phyloP scores from a whole-genome alignment of 1,140 invertebrate genomes.

The Chionoecetes opilio region DNA sequence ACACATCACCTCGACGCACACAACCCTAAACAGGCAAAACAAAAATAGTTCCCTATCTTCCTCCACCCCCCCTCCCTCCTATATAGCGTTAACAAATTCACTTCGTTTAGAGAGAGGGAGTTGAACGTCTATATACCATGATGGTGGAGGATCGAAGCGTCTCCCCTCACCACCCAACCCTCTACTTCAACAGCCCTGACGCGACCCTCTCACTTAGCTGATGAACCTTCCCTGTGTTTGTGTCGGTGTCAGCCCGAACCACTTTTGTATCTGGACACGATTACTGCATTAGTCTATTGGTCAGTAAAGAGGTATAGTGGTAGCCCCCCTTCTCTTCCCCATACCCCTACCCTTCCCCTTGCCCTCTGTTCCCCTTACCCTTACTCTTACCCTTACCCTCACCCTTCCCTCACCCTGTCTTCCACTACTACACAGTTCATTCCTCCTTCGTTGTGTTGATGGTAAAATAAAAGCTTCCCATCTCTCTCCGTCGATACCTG shows the following conservation, averaged over 20 bases:
- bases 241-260: not conserved
- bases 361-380: not conserved
- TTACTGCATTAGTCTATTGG: conserved; percentile 29
- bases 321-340: not conserved
- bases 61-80: not conserved
- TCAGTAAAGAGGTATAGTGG: not conserved
- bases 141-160: not conserved
- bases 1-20: not conserved
- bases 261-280: conserved; percentile 19
- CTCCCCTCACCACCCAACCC: not conserved
- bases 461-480: not conserved
- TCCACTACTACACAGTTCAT: too few relatives aligned
- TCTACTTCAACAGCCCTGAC: not conserved
- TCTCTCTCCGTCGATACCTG: not conserved
- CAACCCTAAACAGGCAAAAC: not conserved
- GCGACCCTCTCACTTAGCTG: conserved; percentile 14
- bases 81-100: not conserved
- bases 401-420: not conserved
- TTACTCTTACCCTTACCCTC: not conserved
- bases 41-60: not conserved
- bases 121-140: not conserved
- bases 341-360: too few relatives aligned
- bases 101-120: not conserved
- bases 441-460: not conserved
- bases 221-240: conserved; percentile 28